Percentiles rank a stretch among this genome's conserved stretches.
These are phyloP conservation scores for Tychaedon coryphoeus DNA, from an alignment of 2,113 vertebrate species.

Conservation along the genomic window DNA sequence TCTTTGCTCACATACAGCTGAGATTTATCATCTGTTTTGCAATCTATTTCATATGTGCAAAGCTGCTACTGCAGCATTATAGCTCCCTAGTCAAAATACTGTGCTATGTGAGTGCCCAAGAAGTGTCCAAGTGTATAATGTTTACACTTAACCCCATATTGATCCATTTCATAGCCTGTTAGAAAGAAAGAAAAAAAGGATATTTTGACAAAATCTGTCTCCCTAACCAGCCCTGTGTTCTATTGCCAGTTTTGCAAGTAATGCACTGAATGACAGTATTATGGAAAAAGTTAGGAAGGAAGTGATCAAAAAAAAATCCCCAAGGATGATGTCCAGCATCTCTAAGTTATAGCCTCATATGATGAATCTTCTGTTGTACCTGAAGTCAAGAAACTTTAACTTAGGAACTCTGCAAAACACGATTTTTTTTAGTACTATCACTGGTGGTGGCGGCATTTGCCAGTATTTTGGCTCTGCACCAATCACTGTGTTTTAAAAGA, in stretches of 20 bases:
- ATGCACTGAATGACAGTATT: background rate
- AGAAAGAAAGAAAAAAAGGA: background rate
- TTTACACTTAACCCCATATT: background rate
- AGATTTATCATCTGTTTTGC: background rate
- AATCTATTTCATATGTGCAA: background rate
- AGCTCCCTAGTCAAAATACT: background rate
- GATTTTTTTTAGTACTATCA: background rate
- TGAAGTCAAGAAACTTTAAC: background rate
- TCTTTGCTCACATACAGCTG: background rate
- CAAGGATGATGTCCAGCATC: background rate
- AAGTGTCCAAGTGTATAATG: background rate
- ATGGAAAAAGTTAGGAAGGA: background rate
- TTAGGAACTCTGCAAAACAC: background rate
- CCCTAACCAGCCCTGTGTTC: background rate
- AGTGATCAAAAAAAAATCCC: background rate
- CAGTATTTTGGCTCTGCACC: background rate
- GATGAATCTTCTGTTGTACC: background rate
- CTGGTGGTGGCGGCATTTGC: background rate
- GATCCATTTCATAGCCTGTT: background rate
- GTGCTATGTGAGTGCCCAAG: background rate
- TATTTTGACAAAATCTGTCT: background rate
- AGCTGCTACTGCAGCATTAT: background rate
- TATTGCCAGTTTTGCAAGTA: background rate
- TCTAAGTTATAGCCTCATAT: background rate
- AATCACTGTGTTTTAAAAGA: background rate